Evolutionary conservation across 1,140 invertebrate genomes (phyloP).

Genomic region (Eurytemora carolleeae): DNA sequence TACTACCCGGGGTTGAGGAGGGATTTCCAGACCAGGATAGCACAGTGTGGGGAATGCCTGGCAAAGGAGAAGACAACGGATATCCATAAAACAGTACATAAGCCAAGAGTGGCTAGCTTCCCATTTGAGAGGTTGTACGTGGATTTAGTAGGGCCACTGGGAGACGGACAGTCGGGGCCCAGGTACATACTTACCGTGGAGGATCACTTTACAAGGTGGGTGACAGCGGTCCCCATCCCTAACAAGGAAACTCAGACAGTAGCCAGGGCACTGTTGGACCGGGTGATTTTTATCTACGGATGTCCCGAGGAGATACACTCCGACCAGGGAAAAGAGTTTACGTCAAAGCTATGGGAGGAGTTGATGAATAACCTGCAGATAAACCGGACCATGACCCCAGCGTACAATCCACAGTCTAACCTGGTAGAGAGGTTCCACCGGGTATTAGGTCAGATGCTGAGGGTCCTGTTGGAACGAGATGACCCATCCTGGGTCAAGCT

Average conservation of each 20-base stretch:
- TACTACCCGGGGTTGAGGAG: too few relatives aligned
- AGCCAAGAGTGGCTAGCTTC: too few relatives aligned
- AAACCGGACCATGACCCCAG: neutral
- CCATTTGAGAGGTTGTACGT: too few relatives aligned
- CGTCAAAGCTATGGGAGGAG: neutral
- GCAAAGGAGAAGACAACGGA: too few relatives aligned
- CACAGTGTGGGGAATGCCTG: too few relatives aligned
- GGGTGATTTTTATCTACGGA: neutral
- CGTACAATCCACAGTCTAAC: neutral
- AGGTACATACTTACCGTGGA: neutral
- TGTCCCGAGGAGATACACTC: neutral
- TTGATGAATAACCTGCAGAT: neutral
- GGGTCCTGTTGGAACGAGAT: neutral
- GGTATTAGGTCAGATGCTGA: neutral
- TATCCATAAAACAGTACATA: too few relatives aligned
- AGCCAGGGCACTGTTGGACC: neutral
- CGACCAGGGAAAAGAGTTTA: neutral
- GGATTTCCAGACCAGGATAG: too few relatives aligned
- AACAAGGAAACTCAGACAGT: neutral
- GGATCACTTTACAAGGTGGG: neutral
- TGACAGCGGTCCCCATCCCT: neutral
- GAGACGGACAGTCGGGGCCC: neutral
- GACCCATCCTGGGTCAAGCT: neutral
- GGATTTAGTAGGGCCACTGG: neutral
- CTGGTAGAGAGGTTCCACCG: neutral